Conservation (phyloP, 1,140 invertebrate genomes). For the Drosophila repleta region DNA sequence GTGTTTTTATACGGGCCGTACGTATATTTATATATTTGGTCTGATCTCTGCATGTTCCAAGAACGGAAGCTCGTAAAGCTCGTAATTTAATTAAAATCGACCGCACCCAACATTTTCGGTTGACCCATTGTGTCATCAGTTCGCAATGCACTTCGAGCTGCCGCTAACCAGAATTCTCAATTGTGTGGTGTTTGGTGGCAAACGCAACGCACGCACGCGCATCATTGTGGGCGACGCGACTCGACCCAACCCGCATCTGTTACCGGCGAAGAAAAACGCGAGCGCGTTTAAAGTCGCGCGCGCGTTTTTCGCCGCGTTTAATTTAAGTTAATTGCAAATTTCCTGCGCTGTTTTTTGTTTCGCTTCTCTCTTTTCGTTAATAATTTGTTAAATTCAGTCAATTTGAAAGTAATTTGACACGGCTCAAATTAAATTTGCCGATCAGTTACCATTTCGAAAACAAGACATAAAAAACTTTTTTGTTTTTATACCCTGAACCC, state of each 20-base stretch:
- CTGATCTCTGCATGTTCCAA: background rate
- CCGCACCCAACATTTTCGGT: slow-evolving; percentile 12
- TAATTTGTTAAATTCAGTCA: slow-evolving; percentile 61
- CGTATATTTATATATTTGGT: background rate
- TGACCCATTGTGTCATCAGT: slow-evolving; percentile 13
- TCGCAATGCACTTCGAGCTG: slow-evolving; percentile 30
- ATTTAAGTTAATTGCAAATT: slow-evolving; percentile 64
- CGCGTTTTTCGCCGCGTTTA: slow-evolving; percentile 32
- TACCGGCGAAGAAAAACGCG: background rate
- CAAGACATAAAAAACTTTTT: background rate
- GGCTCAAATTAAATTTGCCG: slow-evolving; percentile 46
- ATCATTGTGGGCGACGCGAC: slow-evolving; percentile 20
- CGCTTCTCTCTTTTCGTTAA: slow-evolving; percentile 11
- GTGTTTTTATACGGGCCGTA: too few species aligned
- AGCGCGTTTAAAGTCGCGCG: slow-evolving; percentile 25
- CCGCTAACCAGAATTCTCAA: slow-evolving; percentile 1
- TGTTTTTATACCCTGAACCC: background rate
- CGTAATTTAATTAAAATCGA: slow-evolving; percentile 31
- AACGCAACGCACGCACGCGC: background rate
- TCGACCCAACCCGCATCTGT: slow-evolving; percentile 19
- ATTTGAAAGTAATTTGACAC: slow-evolving; percentile 77
- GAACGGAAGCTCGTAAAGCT: slow-evolving; percentile 1
- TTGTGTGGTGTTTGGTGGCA: background rate
- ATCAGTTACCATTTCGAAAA: slow-evolving; percentile 61
- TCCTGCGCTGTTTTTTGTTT: slow-evolving; percentile 47